Conservation (phyloP, 2,888 invertebrate genomes). For the Drosophila tripunctata region DNA sequence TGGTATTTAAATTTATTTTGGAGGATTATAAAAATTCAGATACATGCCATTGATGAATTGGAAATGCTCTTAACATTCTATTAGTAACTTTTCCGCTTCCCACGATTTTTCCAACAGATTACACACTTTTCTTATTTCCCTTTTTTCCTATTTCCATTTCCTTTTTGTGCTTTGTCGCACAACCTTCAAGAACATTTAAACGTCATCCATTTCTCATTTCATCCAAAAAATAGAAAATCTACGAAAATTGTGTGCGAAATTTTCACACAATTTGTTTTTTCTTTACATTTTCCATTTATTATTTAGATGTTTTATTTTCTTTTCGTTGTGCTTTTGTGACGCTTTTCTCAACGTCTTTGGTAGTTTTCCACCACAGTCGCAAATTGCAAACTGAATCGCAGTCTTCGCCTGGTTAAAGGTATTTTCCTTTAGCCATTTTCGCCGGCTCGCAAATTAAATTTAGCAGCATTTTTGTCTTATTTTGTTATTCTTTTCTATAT, state of each 20-base stretch:
- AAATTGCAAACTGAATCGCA: not conserved
- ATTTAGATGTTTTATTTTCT: constrained; percentile 20
- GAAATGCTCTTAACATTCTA: not conserved
- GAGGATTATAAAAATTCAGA: not conserved
- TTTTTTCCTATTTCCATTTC: not conserved
- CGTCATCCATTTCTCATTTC: constrained; percentile 77
- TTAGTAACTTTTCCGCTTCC: not conserved
- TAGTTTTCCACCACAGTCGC: constrained; percentile 50
- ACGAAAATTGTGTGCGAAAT: constrained; percentile 56
- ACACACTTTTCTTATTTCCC: not conserved
- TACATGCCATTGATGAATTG: not conserved
- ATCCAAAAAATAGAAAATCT: too few relatives aligned
- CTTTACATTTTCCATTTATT: constrained; percentile 20
- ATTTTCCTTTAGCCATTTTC: constrained; percentile 37
- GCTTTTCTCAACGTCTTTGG: constrained; percentile 33
- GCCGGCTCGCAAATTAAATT: constrained; percentile 42
- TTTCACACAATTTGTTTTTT: constrained; percentile 54
- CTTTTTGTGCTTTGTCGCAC: constrained; percentile 63
- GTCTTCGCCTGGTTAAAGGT: constrained; percentile 31
- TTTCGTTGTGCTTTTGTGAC: constrained; percentile 18
- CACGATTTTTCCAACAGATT: constrained; percentile 14
- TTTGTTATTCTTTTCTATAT: constrained; percentile 18
- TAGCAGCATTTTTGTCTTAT: constrained; percentile 34
- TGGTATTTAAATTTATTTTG: not conserved
- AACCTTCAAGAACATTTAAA: constrained; percentile 78